Evolutionary conservation across 2,113 vertebrate genomes (phyloP), one percentile per base, ranked within the genome.

Genomic region (Platycercus adscitus): DNA sequence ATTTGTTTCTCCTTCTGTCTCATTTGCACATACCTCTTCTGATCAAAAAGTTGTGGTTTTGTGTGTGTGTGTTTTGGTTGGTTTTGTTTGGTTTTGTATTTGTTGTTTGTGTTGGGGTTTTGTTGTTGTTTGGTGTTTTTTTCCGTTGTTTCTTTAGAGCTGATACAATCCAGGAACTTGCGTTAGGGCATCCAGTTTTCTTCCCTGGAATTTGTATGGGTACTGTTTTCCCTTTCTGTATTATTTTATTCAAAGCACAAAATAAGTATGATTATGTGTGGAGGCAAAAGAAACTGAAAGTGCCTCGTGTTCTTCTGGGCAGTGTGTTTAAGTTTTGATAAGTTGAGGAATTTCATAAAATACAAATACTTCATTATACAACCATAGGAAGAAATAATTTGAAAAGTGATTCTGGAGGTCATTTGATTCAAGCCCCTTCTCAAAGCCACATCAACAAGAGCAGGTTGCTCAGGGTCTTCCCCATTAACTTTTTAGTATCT

Each of bases 181-280:
- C 8, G 26, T 90, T 64, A 26, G 44, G 17, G 17, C 37, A 65
- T 86, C 61, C 49, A 13, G 35, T 86, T 78, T 25, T 81, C 15
- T 73, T 91, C 60, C 19, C 28, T 77, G 25, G 13, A 80, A 26
- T 65, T 91, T 82, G 26, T 95, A 90, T 89, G 29, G 24, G 18
- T 58, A 76, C 16, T 14, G 18, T 70, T 72, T 88, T 70, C 25
- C 11, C 26, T 86, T 88, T 63, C 33, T 10, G 1, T 70, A 33
- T 39, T 55, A 35, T 52, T 68, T 82, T 83, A 44, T 85, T 93
- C 43, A 28, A 91, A 75, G 10, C 7, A 68, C 13, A 53, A 81
- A 81, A 53, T 82, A 26, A 18, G 3, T 83, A 24, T 69, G 21
- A 49, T 29, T 75, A 23, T 70, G 5, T 31, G 17, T 80, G 35